Evolutionary conservation across 2,888 invertebrate species (phyloP).

Genomic region (Dendrolimus houi): DNA sequence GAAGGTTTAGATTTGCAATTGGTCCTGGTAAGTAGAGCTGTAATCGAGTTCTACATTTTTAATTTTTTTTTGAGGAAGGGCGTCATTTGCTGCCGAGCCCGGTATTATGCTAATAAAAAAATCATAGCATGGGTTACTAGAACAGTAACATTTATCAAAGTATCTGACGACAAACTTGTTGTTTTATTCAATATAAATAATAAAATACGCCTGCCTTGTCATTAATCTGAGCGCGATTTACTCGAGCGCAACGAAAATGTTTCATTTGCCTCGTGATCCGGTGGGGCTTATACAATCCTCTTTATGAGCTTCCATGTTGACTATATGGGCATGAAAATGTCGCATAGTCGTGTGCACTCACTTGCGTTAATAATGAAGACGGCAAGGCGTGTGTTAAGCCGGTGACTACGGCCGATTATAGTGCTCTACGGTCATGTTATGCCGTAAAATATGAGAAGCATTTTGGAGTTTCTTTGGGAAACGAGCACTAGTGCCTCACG

Average conservation of each 20-base stretch:
- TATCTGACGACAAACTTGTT: too few species aligned
- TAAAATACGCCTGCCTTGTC: too few species aligned
- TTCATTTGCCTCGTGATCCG: conserved; percentile 51
- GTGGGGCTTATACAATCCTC: conserved; percentile 51
- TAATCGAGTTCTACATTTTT: too few species aligned
- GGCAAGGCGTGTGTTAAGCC: neutral
- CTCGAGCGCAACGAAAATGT: conserved; percentile 42
- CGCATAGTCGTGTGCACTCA: conserved; percentile 28
- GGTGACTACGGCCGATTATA: neutral
- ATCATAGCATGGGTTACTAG: too few species aligned
- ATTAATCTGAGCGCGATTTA: neutral
- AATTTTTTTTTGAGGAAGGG: too few species aligned
- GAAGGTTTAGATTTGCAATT: too few species aligned
- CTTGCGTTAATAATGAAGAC: conserved; percentile 24
- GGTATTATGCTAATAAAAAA: too few species aligned
- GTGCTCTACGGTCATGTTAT: neutral
- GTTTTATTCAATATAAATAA: too few species aligned
- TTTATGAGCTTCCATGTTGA: conserved; percentile 51
- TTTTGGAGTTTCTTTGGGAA: neutral
- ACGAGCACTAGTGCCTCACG: too few species aligned
- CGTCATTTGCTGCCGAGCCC: too few species aligned
- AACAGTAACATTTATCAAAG: too few species aligned
- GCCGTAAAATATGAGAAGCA: neutral
- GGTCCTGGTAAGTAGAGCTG: too few species aligned
- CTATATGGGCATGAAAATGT: conserved; percentile 50